Evolutionary conservation across 2,113 vertebrate species (phyloP), one percentile per base, ranked within the genome.

Genomic region (Eolophus roseicapilla): DNA sequence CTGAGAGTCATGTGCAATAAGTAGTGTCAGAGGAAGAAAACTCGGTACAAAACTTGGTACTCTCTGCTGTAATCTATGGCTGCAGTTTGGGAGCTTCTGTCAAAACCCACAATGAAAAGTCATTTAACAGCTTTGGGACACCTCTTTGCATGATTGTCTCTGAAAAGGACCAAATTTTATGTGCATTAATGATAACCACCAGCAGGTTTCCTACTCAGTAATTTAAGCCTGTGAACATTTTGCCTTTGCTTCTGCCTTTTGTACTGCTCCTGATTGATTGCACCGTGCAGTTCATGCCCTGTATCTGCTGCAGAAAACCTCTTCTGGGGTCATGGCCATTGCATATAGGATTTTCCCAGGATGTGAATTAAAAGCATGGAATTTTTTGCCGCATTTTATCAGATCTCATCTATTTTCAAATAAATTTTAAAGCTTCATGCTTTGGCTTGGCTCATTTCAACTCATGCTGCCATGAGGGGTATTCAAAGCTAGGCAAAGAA

Each of bases 181-280:
- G 16, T 78, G 25, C 77, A 13, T 15, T 41, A 19, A 39, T 10
- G 37, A 39, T 59, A 44, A 13, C 44, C 43, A 27, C 31, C 50
- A 57, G 31, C 37, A 81, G 37, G 17, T 74, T 94, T 94, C 44
- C 71, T 53, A 1, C 35, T 57, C 69, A n/a, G 33, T 31, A 41
- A 0, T 11, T 17, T n/a, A 27, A 86, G 7, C 37, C 76, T 83
- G 24, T 25, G 55, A 67, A 53, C 7, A 3, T 59, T 86, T 88
- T 89, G 7, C 43, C 60, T 79, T 47, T 71, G 47, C 29, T 59
- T 35, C 12, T 96, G 57, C 44, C 4, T 31, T 87, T 27, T 52
- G 31, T 28, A 1, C 11, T 17, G 7, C 33, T 76, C n/a, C 39
- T 13, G 3, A 6, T 39, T 0, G 3, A 57, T 37, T 17, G 5